phyloP scores from a whole-genome alignment of 1,140 invertebrate species.

The Drosophila azteca region DNA sequence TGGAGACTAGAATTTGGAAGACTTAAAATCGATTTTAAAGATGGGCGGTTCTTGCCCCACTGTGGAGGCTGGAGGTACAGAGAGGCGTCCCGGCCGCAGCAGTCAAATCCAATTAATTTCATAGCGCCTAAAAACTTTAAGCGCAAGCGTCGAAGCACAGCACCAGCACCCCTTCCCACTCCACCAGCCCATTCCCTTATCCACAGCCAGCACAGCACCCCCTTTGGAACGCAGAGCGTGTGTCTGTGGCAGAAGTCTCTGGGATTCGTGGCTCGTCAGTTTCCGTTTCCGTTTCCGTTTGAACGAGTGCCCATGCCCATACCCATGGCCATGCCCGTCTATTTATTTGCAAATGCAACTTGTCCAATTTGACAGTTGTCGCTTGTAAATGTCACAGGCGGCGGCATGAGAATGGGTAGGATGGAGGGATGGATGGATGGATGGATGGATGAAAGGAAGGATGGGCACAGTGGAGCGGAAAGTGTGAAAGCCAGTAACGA shows the following conservation, averaged over 20 bases:
- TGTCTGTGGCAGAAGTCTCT: constrained; percentile 1
- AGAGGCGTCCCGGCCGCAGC: constrained; percentile 7
- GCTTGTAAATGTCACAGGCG: constrained; percentile 67
- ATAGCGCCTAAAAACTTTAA: constrained; percentile 76
- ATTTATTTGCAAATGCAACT: constrained; percentile 82
- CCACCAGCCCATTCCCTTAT: neutral
- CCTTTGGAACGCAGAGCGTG: no score
- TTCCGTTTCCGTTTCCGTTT: constrained; percentile 64
- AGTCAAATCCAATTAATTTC: constrained; percentile 74
- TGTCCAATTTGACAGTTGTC: constrained; percentile 80
- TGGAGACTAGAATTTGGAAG: no score
- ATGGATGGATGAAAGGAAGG: neutral
- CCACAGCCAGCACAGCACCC: no score
- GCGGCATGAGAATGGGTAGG: neutral
- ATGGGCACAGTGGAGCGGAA: constrained; percentile 61
- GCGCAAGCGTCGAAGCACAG: constrained; percentile 67
- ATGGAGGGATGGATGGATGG: neutral
- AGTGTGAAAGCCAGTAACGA: constrained; percentile 79
- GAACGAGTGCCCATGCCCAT: neutral
- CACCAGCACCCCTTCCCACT: neutral
- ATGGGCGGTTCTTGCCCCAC: no score
- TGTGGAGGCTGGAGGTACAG: constrained; percentile 1
- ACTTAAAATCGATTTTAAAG: no score
- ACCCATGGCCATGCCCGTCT: constrained; percentile 18
- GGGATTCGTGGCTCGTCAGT: constrained; percentile 59